phyloP scores from a whole-genome alignment of 2,113 vertebrate species.

The Circaetus cinerascens region DNA sequence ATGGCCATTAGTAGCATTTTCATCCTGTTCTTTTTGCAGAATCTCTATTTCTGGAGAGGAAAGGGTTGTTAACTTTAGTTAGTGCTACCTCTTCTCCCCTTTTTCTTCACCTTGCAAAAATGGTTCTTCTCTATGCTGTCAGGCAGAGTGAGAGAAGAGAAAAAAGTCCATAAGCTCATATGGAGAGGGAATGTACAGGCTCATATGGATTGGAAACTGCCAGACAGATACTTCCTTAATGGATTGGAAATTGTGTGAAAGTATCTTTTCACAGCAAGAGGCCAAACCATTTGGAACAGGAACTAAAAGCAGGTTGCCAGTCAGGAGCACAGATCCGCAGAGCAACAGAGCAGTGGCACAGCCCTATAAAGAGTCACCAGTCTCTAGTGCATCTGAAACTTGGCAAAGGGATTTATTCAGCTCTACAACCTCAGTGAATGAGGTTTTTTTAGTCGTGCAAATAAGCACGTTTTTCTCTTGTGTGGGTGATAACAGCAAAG shows the following conservation, averaged over 20 bases:
- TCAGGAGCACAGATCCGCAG: not conserved
- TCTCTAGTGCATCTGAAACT: not conserved
- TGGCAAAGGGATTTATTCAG: not conserved
- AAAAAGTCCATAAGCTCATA: not conserved
- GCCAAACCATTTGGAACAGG: not conserved
- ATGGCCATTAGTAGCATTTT: not conserved
- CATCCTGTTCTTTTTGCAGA: not conserved
- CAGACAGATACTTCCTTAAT: not conserved
- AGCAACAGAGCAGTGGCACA: not conserved
- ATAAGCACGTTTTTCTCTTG: not conserved
- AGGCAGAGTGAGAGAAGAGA: not conserved
- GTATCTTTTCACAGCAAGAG: not conserved
- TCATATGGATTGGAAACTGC: not conserved
- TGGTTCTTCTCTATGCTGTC: not conserved
- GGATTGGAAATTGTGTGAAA: not conserved
- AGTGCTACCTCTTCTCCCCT: not conserved
- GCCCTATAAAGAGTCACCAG: not conserved
- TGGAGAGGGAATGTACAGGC: not conserved
- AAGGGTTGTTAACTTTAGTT: not conserved
- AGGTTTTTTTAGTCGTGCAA: not conserved
- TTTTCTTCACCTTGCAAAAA: not conserved
- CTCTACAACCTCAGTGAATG: not conserved
- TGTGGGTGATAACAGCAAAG: not conserved
- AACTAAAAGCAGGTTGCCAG: not conserved
- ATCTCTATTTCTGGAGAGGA: not conserved